Evolutionary conservation across 2,113 vertebrate genomes (phyloP).

Genomic region (Alexandromys fortis): DNA sequence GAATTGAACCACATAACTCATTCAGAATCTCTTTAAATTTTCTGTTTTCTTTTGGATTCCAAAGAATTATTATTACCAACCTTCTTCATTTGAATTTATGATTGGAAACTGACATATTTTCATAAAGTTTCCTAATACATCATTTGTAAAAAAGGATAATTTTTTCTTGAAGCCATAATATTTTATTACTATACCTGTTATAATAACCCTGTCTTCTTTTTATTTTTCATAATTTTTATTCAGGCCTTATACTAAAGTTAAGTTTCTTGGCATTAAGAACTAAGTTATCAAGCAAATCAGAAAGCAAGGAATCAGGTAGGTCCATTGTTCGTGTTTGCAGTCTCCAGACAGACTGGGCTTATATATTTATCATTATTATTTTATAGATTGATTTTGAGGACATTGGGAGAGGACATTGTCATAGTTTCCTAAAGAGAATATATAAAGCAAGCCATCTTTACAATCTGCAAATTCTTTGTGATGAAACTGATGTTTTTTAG

Average conservation of each 20-base stretch:
- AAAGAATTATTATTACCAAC: neutral
- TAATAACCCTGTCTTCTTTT: neutral
- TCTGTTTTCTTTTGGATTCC: neutral
- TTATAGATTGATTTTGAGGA: neutral
- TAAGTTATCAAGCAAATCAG: neutral
- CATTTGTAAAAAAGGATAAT: neutral
- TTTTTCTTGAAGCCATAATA: neutral
- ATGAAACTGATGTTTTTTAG: constrained; percentile 42
- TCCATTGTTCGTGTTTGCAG: neutral
- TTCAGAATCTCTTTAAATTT: constrained; percentile 13
- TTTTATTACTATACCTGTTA: neutral
- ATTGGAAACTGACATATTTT: neutral
- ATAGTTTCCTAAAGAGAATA: neutral
- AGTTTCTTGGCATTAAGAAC: neutral
- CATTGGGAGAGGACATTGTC: neutral
- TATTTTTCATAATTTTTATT: neutral
- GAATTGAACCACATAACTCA: neutral
- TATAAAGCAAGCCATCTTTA: neutral
- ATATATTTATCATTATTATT: neutral
- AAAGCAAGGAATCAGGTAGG: neutral
- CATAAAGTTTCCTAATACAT: neutral
- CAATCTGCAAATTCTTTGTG: neutral
- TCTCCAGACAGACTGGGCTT: neutral
- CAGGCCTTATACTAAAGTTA: neutral
- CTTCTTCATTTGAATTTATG: neutral